Conservation (phyloP, 2,797 vertebrate species). For the Falco biarmicus region DNA sequence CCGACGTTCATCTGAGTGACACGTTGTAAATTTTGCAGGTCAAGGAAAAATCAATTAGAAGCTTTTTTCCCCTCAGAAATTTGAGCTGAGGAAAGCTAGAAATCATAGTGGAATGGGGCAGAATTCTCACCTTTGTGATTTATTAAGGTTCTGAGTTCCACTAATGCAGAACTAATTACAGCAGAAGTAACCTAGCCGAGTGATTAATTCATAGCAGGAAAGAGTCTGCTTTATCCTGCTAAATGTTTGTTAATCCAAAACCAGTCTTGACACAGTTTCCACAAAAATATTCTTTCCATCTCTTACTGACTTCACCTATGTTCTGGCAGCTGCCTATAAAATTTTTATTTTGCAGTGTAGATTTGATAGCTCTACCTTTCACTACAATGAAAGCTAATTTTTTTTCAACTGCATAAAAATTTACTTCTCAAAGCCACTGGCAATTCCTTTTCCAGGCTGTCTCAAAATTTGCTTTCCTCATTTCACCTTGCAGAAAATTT, state of each 20-base stretch:
- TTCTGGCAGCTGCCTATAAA: neutral
- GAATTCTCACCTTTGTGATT: slow-evolving; percentile 23
- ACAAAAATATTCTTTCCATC: neutral
- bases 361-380: neutral
- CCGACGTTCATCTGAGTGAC: slow-evolving; percentile 25
- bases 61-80: neutral
- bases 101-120: neutral
- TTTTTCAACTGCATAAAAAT: neutral
- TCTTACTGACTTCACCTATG: neutral
- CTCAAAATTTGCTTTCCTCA: neutral
- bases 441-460: neutral
- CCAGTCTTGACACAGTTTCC: neutral
- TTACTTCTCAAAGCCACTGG: neutral
- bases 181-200: neutral
- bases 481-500: neutral
- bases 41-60: slow-evolving; percentile 39
- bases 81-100: neutral
- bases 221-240: neutral
- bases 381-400: neutral
- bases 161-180: slow-evolving; percentile 41
- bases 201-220: slow-evolving; percentile 11
- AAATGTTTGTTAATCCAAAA: neutral
- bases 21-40: neutral
- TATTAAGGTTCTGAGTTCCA: neutral
- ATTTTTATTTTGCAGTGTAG: neutral